These are phyloP conservation scores for Chesias legatella DNA, from an alignment of 2,888 invertebrate genomes.

Conservation along the genomic window DNA sequence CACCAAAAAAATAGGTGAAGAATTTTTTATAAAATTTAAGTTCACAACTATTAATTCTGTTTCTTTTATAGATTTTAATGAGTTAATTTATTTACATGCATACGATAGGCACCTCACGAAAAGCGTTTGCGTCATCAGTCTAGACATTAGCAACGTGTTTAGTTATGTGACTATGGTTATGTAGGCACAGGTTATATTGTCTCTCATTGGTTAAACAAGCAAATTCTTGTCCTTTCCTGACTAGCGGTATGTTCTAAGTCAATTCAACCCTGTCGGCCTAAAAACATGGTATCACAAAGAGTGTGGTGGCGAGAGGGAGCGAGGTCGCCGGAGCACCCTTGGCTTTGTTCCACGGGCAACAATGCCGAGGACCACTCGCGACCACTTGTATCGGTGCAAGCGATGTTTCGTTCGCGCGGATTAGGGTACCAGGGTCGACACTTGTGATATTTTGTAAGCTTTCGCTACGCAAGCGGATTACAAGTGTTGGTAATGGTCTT, in stretches of 20 bases:
- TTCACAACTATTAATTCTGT: too few relatives aligned
- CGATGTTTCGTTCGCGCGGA: constrained; percentile 66
- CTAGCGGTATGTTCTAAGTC: constrained; percentile 51
- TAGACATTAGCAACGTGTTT: too few relatives aligned
- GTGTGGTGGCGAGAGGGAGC: constrained; percentile 54
- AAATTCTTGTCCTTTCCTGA: constrained; percentile 7
- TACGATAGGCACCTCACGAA: too few relatives aligned
- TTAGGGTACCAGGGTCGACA: constrained; percentile 54
- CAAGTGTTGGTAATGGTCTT: constrained; percentile 18
- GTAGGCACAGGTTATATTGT: too few relatives aligned
- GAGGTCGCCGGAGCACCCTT: constrained; percentile 70
- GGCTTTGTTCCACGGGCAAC: constrained; percentile 75
- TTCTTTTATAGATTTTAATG: too few relatives aligned
- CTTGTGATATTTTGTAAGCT: constrained; percentile 28
- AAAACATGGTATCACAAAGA: constrained; percentile 77
- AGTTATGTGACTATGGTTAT: too few relatives aligned
- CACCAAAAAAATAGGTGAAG: too few relatives aligned
- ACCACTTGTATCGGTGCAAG: constrained; percentile 73
- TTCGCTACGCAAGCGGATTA: constrained; percentile 12
- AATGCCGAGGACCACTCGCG: constrained; percentile 60
- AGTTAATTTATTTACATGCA: too few relatives aligned
- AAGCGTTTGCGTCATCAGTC: too few relatives aligned
- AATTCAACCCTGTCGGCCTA: constrained; percentile 60
- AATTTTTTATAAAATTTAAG: too few relatives aligned
- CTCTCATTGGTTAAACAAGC: too few relatives aligned